Evolutionary conservation across 1,140 invertebrate species (phyloP).

Genomic region (Dermatophagoides farinae): DNA sequence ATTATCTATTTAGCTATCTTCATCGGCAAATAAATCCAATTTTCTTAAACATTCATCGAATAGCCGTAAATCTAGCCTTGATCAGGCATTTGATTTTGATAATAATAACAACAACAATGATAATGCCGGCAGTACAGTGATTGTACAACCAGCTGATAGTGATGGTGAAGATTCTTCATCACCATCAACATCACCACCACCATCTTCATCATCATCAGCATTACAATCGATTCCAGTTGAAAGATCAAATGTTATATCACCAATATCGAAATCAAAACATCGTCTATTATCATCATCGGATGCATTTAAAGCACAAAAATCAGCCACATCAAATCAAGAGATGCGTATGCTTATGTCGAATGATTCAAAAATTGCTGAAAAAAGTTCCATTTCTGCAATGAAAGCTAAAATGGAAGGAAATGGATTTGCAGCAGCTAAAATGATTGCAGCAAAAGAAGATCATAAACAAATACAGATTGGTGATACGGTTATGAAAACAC

Average conservation of each 20-base stretch:
- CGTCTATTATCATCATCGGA: conserved; percentile 35
- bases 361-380: conserved; percentile 55
- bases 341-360: conserved; percentile 52
- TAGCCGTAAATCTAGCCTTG: not conserved
- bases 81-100: not conserved
- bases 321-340: conserved; percentile 48
- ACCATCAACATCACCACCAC: not conserved
- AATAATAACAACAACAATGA: not conserved
- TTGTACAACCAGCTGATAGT: not conserved
- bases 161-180: not conserved
- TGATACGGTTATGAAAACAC: conserved; percentile 59
- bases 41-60: not conserved
- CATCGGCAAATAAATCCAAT: too few relatives aligned
- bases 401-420: conserved; percentile 45
- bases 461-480: conserved; percentile 46
- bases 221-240: too few relatives aligned
- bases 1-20: not conserved
- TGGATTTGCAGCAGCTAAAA: conserved; percentile 51
- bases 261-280: not conserved
- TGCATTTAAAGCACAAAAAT: conserved; percentile 51
- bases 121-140: not conserved
- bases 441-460: conserved; percentile 35
- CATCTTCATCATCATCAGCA: not conserved
- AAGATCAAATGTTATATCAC: too few relatives aligned
- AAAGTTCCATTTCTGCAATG: conserved; percentile 34